Conservation (phyloP, 2,888 invertebrate genomes). For the Plebejus argus region DNA sequence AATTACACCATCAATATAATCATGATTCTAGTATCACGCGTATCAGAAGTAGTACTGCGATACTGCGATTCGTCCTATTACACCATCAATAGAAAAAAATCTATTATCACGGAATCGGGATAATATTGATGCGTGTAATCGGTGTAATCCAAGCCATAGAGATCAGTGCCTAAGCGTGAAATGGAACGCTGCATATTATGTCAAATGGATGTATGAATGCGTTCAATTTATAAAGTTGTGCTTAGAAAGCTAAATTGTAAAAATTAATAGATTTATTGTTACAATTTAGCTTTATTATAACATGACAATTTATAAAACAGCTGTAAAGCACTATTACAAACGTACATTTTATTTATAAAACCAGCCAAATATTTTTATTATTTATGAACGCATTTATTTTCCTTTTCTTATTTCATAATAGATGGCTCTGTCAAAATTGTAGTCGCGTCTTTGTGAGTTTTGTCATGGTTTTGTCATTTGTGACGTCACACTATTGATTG, state of each 20-base stretch:
- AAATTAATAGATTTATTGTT: background rate
- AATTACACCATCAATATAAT: too few relatives aligned
- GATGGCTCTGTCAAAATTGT: slow-evolving; percentile 53
- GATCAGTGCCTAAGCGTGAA: too few relatives aligned
- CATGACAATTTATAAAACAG: background rate
- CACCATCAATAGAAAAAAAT: too few relatives aligned
- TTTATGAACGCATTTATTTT: slow-evolving; percentile 21
- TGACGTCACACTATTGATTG: slow-evolving; percentile 79
- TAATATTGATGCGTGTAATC: too few relatives aligned
- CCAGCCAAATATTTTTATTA: background rate
- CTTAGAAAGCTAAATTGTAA: background rate
- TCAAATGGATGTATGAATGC: background rate
- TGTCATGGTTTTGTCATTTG: slow-evolving; percentile 80
- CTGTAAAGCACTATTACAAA: background rate
- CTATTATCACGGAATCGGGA: too few relatives aligned
- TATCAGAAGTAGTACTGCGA: too few relatives aligned
- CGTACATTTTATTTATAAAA: background rate
- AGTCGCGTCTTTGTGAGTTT: slow-evolving; percentile 77
- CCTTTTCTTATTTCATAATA: slow-evolving; percentile 49
- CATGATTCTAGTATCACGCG: too few relatives aligned
- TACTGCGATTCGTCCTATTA: too few relatives aligned
- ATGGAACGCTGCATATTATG: background rate
- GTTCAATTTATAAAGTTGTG: background rate
- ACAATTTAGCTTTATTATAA: background rate
- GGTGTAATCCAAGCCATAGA: too few relatives aligned